These are phyloP conservation scores for Triplophysa dalaica DNA, from an alignment of 2,113 vertebrate genomes.

Conservation along the genomic window DNA sequence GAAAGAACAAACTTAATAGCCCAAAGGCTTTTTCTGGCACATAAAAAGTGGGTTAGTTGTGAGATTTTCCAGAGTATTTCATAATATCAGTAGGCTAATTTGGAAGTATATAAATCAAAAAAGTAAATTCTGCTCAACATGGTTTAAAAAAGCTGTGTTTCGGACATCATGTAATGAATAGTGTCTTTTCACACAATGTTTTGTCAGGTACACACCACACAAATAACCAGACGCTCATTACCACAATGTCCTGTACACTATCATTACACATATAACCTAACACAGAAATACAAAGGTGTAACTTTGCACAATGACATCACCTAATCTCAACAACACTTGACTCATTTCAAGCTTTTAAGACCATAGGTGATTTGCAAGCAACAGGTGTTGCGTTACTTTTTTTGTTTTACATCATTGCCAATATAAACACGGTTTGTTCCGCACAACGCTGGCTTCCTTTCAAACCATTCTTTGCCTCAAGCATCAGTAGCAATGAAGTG, in stretches of 20 bases:
- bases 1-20: too few relatives aligned
- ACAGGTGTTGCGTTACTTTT: not conserved
- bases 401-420: not conserved
- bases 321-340: not conserved
- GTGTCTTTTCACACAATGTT: not conserved
- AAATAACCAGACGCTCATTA: not conserved
- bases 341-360: constrained; percentile 9
- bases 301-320: not conserved
- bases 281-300: constrained; percentile 2
- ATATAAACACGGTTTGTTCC: not conserved
- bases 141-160: too few relatives aligned
- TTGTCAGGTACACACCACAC: not conserved
- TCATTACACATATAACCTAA: not conserved
- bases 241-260: not conserved
- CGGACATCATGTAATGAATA: too few relatives aligned
- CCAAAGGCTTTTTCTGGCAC: too few relatives aligned
- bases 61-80: too few relatives aligned
- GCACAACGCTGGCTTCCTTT: not conserved
- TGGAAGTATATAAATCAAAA: too few relatives aligned
- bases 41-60: too few relatives aligned
- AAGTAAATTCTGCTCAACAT: too few relatives aligned
- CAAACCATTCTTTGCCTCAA: not conserved
- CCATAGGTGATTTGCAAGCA: not conserved
- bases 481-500: not conserved
- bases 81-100: too few relatives aligned